Conservation (phyloP, 1,140 invertebrate species). For the Zophobas atratus region DNA sequence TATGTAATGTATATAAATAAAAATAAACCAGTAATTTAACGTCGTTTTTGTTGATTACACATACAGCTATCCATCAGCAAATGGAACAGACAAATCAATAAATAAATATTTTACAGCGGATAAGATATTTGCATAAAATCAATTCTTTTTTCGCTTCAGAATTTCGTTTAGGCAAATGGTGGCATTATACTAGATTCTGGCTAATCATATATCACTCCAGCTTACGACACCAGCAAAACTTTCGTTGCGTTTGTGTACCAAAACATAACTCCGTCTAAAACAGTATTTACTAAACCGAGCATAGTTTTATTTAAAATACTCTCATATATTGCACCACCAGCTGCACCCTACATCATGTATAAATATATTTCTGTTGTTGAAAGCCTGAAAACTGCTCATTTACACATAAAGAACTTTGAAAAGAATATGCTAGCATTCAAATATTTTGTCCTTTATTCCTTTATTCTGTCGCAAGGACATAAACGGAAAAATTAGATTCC, state of each 20-base stretch:
- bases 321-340: slow-evolving; percentile 7
- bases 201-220: too few species aligned
- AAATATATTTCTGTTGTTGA: slow-evolving; percentile 22
- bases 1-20: too few species aligned
- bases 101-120: too few species aligned
- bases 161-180: too few species aligned
- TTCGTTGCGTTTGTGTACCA: too few species aligned
- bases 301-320: slow-evolving; percentile 1
- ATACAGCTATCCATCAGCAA: too few species aligned
- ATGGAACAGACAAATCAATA: too few species aligned
- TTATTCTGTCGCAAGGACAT: neutral
- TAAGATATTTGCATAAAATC: too few species aligned
- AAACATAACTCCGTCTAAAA: neutral
- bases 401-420: slow-evolving; percentile 1
- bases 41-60: too few species aligned
- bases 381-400: slow-evolving; percentile 7
- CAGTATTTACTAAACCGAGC: neutral
- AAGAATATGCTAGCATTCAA: slow-evolving; percentile 2
- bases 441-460: neutral
- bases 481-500: neutral
- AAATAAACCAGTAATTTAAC: too few species aligned
- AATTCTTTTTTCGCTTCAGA: too few species aligned
- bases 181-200: too few species aligned
- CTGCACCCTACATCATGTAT: slow-evolving; percentile 11
- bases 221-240: neutral